Evolutionary conservation across 2,113 vertebrate genomes (phyloP), one percentile per base, ranked within the genome.

Genomic region (Salvelinus sp.): DNA sequence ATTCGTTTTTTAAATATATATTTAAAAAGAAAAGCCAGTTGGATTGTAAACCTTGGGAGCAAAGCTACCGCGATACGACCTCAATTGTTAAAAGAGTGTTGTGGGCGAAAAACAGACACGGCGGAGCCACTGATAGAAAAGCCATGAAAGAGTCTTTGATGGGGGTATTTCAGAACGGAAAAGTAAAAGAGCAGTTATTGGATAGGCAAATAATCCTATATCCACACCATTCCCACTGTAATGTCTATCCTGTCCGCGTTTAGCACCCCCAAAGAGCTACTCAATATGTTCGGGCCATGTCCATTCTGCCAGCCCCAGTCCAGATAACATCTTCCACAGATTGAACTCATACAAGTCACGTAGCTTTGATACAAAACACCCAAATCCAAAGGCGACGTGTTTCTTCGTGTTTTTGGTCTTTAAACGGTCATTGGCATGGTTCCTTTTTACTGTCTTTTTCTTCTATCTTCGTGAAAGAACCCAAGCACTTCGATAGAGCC

Each of bases 201-300:
- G 76, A 64, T 18, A 70, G 25, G 74, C 48, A 72, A 87, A 89
- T 83, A 88, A 87, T 90, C 89, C 89, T 84, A 83, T 87, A 87
- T 88, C 86, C 89, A 62, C 72, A 86, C 84, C 87, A 87, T 85
- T 83, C 72, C 84, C 85, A 84, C 64, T 75, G 87, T 88, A 90
- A 69, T 72, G 84, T 85, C 86, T 89, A 86, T 88, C 70, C 87
- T 79, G 83, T 81, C 84, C 73, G 83, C 85, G 84, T 80, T 79
- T 81, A 79, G 58, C 77, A 79, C 80, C 79, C 72, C 82, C 70
- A 70, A 60, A 63, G 73, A 87, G 91, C 92, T 85, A 84, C 79
- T 94, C 90, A 93, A 80, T 89, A 78, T 72, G 92, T 82, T 76
- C 80, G 84, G 88, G 88, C 92, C 92, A 92, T 90, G 91, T 89